Conservation (phyloP, 2,888 invertebrate genomes). For the Cryptus armator region DNA sequence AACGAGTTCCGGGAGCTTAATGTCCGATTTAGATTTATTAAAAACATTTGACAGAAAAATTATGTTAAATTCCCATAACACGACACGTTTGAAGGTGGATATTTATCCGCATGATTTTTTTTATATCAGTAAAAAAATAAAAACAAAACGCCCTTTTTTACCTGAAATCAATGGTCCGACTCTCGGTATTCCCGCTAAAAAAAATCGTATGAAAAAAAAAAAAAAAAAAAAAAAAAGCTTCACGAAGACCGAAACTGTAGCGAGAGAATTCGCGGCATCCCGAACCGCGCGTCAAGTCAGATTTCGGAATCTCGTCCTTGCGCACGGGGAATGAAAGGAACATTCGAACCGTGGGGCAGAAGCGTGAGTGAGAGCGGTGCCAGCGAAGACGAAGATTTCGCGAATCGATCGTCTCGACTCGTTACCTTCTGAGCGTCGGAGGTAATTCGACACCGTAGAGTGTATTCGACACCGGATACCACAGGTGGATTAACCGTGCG, state of each 20-base stretch:
- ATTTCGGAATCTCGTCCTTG: slow-evolving; percentile 36
- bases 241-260: neutral
- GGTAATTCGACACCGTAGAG: slow-evolving; percentile 80
- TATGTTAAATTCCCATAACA: too few relatives aligned
- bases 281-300: slow-evolving; percentile 27
- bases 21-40: too few relatives aligned
- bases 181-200: neutral
- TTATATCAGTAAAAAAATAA: too few relatives aligned
- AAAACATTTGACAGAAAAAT: too few relatives aligned
- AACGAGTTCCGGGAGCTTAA: too few relatives aligned
- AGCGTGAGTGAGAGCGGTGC: slow-evolving; percentile 21
- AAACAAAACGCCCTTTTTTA: too few relatives aligned
- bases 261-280: slow-evolving; percentile 6
- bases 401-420: slow-evolving; percentile 79
- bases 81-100: too few relatives aligned
- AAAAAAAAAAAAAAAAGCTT: neutral
- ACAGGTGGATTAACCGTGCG: slow-evolving; percentile 80
- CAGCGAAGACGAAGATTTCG: slow-evolving; percentile 74
- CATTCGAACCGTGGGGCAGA: neutral
- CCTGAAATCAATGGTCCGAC: too few relatives aligned
- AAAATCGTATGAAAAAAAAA: neutral
- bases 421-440: slow-evolving; percentile 74
- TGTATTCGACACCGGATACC: slow-evolving; percentile 82
- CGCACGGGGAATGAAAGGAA: neutral
- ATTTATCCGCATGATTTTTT: too few relatives aligned